These are phyloP conservation scores for Melieria crassipennis DNA, from an alignment of 2,888 invertebrate species.

Conservation along the genomic window DNA sequence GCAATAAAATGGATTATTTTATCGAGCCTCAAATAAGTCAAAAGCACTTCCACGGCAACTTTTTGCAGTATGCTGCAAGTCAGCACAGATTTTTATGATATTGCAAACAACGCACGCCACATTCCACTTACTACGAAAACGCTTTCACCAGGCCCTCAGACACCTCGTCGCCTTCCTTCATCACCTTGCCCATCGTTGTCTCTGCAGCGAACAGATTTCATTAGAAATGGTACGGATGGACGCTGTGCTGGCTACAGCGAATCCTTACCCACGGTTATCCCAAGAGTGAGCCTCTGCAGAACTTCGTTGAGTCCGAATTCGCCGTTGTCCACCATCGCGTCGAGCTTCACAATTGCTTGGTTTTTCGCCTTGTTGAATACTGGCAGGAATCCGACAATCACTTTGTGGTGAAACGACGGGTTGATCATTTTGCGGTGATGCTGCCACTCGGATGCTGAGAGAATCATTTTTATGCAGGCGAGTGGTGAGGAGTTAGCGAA, in stretches of 20 bases:
- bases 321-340: conserved; percentile 24
- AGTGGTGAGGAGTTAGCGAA: background rate
- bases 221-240: background rate
- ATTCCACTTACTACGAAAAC: conserved; percentile 31
- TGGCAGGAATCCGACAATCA: conserved; percentile 38
- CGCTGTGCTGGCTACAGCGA: background rate
- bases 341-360: conserved; percentile 24
- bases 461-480: background rate
- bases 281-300: conserved; percentile 27
- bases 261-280: conserved; percentile 38
- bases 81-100: background rate
- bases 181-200: conserved; percentile 43
- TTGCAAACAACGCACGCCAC: background rate
- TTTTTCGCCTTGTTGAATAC: conserved; percentile 40
- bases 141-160: conserved; percentile 27
- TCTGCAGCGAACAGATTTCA: conserved; percentile 25
- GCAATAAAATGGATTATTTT: background rate
- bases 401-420: conserved; percentile 40
- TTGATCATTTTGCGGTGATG: conserved; percentile 40
- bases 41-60: background rate
- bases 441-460: conserved; percentile 32
- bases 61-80: background rate
- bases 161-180: conserved; percentile 35
- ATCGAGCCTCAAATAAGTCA: background rate
- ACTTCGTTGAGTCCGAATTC: conserved; percentile 29